Percentiles rank a stretch among this genome's conserved stretches.
Conservation (phyloP, 1,140 invertebrate genomes). For the Cyclargus thomasi region DNA sequence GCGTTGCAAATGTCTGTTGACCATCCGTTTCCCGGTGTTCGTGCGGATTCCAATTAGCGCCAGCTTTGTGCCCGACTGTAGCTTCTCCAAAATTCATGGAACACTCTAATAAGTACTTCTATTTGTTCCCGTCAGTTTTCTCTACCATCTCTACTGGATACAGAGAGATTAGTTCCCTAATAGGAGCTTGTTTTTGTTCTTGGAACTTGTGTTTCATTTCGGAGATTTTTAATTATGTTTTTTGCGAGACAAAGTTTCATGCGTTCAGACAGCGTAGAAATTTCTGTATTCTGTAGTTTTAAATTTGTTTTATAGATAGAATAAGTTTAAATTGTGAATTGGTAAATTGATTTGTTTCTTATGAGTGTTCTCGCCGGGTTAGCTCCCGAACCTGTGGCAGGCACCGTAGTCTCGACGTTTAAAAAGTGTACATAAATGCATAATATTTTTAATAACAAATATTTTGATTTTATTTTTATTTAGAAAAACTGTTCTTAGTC, state of each 20-base stretch:
- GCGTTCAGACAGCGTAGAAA: background rate
- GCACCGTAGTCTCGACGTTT: too few relatives aligned
- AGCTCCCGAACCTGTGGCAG: too few relatives aligned
- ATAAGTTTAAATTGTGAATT: too few relatives aligned
- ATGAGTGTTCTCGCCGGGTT: too few relatives aligned
- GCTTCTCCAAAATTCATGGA: constrained; percentile 35
- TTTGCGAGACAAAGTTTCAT: background rate
- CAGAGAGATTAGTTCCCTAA: background rate
- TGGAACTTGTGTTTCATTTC: background rate
- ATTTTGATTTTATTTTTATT: too few relatives aligned
- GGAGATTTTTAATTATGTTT: background rate
- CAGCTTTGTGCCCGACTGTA: constrained; percentile 30
- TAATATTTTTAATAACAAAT: too few relatives aligned
- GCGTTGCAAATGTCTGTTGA: constrained; percentile 23
- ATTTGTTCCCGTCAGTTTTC: constrained; percentile 14
- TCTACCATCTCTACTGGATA: constrained; percentile 2
- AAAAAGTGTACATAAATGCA: too few relatives aligned
- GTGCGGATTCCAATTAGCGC: constrained; percentile 43
- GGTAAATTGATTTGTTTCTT: too few relatives aligned
- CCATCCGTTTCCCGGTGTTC: constrained; percentile 32
- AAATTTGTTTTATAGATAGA: too few relatives aligned
- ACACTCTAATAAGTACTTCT: constrained; percentile 29
- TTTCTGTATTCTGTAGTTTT: too few relatives aligned
- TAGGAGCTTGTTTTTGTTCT: background rate
- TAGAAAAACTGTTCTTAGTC: too few relatives aligned